phyloP scores from a whole-genome alignment of 2,888 invertebrate genomes.

The Melinaea menophilus region DNA sequence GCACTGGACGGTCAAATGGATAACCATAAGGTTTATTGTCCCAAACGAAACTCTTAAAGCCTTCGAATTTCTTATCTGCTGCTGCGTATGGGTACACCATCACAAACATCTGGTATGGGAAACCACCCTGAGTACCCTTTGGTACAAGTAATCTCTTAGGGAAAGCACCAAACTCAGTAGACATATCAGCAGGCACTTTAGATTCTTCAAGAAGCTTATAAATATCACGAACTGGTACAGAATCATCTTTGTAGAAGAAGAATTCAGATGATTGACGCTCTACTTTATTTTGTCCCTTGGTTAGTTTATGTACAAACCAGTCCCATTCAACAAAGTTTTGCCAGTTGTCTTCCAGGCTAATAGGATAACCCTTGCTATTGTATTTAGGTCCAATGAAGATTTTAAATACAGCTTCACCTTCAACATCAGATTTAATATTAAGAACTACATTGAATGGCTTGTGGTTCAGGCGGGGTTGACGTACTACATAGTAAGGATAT shows the following conservation, averaged over 20 bases:
- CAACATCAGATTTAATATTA: slow-evolving; percentile 78
- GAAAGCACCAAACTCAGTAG: slow-evolving; percentile 76
- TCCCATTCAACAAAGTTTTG: slow-evolving; percentile 80
- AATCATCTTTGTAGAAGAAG: slow-evolving; percentile 79
- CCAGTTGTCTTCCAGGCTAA: slow-evolving; percentile 75
- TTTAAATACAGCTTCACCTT: slow-evolving; percentile 77
- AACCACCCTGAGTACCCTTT: slow-evolving; percentile 82
- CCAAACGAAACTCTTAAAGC: slow-evolving; percentile 46
- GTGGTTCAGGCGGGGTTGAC: slow-evolving; percentile 84
- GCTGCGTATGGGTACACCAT: slow-evolving; percentile 76
- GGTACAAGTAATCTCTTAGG: slow-evolving; percentile 85
- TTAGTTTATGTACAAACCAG: slow-evolving; percentile 77
- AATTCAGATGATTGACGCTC: slow-evolving; percentile 81
- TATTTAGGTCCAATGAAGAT: slow-evolving; percentile 85
- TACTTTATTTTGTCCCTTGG: slow-evolving; percentile 80
- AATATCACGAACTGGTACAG: slow-evolving; percentile 78
- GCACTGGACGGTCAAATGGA: slow-evolving; percentile 77
- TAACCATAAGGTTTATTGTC: slow-evolving; percentile 77
- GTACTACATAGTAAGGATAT: slow-evolving; percentile 70
- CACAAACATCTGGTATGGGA: slow-evolving; percentile 81
- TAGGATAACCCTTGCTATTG: slow-evolving; percentile 73
- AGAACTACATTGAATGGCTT: slow-evolving; percentile 81
- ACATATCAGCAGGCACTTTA: slow-evolving; percentile 72
- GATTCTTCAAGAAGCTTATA: slow-evolving; percentile 76
- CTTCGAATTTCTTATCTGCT: slow-evolving; percentile 48